A percentile compares a stretch with the other conserved stretches of the same genome.
These are phyloP conservation scores for Pterocles orientalis DNA, from an alignment of 2,113 vertebrate genomes.

Conservation along the genomic window DNA sequence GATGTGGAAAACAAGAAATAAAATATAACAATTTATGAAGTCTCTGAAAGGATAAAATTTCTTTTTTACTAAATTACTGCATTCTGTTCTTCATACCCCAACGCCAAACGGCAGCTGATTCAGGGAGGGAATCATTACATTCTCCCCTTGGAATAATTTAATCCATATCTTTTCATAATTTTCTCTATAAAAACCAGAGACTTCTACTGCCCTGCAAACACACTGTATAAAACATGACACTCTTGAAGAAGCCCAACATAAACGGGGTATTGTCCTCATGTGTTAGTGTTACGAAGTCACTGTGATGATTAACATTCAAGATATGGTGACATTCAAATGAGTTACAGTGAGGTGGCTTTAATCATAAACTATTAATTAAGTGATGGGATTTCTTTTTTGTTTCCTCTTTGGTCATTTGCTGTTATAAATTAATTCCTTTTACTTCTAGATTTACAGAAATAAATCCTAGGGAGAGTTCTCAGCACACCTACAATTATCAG, in stretches of 20 bases:
- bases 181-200: neutral
- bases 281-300: neutral
- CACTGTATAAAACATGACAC: neutral
- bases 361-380: neutral
- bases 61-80: neutral
- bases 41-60: neutral
- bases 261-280: neutral
- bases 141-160: neutral
- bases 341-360: neutral
- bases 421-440: neutral
- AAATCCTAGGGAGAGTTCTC: neutral
- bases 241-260: neutral
- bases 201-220: neutral
- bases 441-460: neutral
- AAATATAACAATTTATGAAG: neutral
- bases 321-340: neutral
- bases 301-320: neutral
- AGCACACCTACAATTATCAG: neutral
- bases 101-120: constrained; percentile 4
- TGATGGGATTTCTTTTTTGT: neutral
- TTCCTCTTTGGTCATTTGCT: neutral
- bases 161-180: neutral
- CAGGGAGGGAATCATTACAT: neutral
- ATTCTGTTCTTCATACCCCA: constrained; percentile 13
- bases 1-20: constrained; percentile 18